phyloP scores from a whole-genome alignment of 1,140 invertebrate species.

The Drosophila lacteicornis region DNA sequence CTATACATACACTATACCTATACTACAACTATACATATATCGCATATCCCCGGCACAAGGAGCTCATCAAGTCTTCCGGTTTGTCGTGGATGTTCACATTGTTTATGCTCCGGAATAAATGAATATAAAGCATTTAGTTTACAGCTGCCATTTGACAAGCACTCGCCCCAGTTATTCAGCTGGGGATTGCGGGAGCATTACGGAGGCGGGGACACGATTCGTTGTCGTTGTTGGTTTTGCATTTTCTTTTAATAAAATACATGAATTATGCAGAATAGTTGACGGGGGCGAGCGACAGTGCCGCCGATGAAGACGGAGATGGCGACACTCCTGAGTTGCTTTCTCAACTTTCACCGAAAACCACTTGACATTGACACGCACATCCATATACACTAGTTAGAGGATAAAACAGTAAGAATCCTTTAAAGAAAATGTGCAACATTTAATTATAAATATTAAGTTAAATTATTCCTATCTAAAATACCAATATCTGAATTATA shows the following conservation, averaged over 20 bases:
- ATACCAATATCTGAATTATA: not conserved
- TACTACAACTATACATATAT: conserved; percentile 8
- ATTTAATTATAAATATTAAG: not conserved
- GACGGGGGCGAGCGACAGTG: conserved; percentile 20
- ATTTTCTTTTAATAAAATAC: conserved; percentile 69
- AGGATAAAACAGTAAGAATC: not conserved
- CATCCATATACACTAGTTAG: not conserved
- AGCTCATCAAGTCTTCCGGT: conserved; percentile 44
- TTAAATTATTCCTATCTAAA: not conserved
- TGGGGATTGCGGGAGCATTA: conserved; percentile 2
- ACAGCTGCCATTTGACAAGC: conserved; percentile 70
- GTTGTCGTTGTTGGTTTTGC: conserved; percentile 43
- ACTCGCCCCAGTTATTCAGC: conserved; percentile 34
- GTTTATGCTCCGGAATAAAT: conserved; percentile 65
- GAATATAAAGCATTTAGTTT: conserved; percentile 74
- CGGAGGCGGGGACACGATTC: conserved; percentile 11
- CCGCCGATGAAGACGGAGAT: conserved; percentile 19
- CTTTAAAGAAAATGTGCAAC: not conserved
- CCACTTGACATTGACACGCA: conserved; percentile 32
- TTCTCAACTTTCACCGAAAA: conserved; percentile 24
- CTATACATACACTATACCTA: not conserved
- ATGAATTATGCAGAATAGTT: conserved; percentile 71
- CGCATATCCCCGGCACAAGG: conserved; percentile 25
- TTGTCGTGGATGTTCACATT: conserved; percentile 50
- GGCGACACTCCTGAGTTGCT: conserved; percentile 7